Conservation (phyloP, 2,888 invertebrate species). For the Amblyjoppa fuscipennis region DNA sequence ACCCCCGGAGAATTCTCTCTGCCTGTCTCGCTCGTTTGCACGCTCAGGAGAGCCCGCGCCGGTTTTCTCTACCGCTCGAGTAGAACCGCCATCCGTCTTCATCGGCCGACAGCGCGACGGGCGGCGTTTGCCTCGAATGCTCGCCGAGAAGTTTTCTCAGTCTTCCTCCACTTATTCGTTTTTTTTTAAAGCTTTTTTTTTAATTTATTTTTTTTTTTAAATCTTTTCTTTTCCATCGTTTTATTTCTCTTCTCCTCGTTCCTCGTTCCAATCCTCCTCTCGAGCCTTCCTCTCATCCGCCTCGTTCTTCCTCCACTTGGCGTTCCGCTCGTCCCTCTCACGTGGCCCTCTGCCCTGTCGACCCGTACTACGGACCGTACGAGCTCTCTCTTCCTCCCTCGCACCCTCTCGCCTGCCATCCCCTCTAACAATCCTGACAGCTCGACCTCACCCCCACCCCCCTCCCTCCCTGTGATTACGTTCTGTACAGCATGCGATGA, state of each 20-base stretch:
- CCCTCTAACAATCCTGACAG: constrained; percentile 66
- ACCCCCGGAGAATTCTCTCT: constrained; percentile 63
- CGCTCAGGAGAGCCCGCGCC: constrained; percentile 70
- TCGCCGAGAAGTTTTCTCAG: constrained; percentile 84
- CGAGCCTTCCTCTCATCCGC: constrained; percentile 65
- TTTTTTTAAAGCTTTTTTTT: constrained; percentile 46
- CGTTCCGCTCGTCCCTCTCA: constrained; percentile 70
- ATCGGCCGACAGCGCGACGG: constrained; percentile 85
- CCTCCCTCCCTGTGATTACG: constrained; percentile 58
- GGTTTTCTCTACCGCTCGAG: constrained; percentile 71
- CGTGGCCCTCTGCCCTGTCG: constrained; percentile 76
- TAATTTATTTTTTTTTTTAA: constrained; percentile 50
- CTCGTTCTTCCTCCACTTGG: constrained; percentile 72
- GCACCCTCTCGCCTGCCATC: constrained; percentile 56
- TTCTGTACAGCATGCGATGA: constrained; percentile 36
- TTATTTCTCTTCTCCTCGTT: constrained; percentile 68
- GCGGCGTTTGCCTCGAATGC: constrained; percentile 85
- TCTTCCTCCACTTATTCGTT: constrained; percentile 79
- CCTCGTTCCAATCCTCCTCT: constrained; percentile 61
- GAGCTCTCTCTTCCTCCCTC: constrained; percentile 36
- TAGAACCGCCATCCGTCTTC: constrained; percentile 85
- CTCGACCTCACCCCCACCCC: constrained; percentile 47
- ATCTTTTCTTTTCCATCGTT: constrained; percentile 61
- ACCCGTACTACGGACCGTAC: constrained; percentile 59
- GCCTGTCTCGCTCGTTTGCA: constrained; percentile 70